Percentiles rank a stretch among this genome's conserved stretches.
Evolutionary conservation across 2,888 invertebrate genomes (phyloP).

Genomic region (Eristalinus sepulchralis): DNA sequence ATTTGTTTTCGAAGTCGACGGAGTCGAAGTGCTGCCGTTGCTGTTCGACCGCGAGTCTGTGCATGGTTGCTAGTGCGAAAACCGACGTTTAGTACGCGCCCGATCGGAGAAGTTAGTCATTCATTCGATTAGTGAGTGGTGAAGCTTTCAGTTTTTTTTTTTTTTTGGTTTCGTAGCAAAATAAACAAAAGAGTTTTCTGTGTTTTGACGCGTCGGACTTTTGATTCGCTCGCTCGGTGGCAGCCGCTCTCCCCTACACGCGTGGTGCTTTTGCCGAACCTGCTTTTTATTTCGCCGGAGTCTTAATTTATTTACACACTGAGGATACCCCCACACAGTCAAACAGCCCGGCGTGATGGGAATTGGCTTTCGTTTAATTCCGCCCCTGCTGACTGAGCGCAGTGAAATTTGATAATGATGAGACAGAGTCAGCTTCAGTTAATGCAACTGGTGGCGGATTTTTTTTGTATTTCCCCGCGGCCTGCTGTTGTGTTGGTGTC

Average conservation of each 20-base stretch:
- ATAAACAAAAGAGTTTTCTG: not conserved
- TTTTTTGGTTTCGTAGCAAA: not conserved
- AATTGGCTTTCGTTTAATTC: conserved; percentile 9
- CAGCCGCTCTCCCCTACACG: not conserved
- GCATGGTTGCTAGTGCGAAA: conserved; percentile 32
- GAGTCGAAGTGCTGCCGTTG: conserved; percentile 31
- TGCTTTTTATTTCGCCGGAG: conserved; percentile 24
- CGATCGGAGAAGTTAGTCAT: conserved; percentile 62
- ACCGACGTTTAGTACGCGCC: conserved; percentile 36
- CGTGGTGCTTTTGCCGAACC: conserved; percentile 7
- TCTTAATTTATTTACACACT: conserved; percentile 20
- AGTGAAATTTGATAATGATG: conserved; percentile 51
- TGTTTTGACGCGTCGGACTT: not conserved
- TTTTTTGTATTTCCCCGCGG: not conserved
- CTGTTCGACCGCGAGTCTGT: not conserved
- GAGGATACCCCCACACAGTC: conserved; percentile 9
- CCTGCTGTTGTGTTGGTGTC: not conserved
- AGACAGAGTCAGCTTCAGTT: not conserved
- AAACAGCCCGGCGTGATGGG: conserved; percentile 30
- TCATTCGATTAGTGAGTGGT: conserved; percentile 55
- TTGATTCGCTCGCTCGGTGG: conserved; percentile 8
- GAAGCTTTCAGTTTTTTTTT: too few species aligned
- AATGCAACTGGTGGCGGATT: conserved; percentile 40
- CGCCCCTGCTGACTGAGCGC: conserved; percentile 1
- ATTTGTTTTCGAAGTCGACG: conserved; percentile 64